phyloP scores from a whole-genome alignment of 1,140 invertebrate species.

The Platyura marginata region DNA sequence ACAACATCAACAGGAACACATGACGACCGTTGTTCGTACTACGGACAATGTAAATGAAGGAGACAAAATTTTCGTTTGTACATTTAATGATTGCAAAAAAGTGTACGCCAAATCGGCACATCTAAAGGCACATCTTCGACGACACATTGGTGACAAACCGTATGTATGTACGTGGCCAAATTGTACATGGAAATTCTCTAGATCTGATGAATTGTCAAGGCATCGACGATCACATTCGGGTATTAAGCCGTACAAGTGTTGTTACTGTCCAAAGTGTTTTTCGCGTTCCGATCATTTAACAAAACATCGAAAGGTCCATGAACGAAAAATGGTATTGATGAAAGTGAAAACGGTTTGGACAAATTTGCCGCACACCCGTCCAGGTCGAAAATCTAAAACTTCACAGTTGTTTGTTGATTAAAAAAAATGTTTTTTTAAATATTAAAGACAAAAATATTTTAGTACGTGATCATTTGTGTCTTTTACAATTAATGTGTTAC shows the following conservation, averaged over 20 bases:
- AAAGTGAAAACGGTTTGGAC: constrained; percentile 11
- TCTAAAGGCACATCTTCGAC: constrained; percentile 77
- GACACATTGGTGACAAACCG: constrained; percentile 90
- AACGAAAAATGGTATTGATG: constrained; percentile 29
- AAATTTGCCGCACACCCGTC: constrained; percentile 11
- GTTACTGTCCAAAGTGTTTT: constrained; percentile 68
- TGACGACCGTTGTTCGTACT: constrained; percentile 3
- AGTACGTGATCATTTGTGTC: too few relatives aligned
- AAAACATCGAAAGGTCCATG: constrained; percentile 76
- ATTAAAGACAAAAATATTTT: too few relatives aligned
- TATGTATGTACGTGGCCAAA: constrained; percentile 77
- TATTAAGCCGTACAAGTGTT: constrained; percentile 71
- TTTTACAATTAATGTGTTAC: too few relatives aligned
- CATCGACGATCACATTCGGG: constrained; percentile 41
- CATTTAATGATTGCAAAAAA: constrained; percentile 39
- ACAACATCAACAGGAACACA: constrained; percentile 4
- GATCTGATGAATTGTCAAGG: constrained; percentile 70
- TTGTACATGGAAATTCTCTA: constrained; percentile 86
- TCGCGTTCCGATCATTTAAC: constrained; percentile 77
- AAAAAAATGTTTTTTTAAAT: too few relatives aligned
- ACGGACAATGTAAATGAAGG: constrained; percentile 5
- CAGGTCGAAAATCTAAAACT: constrained; percentile 21
- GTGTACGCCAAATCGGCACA: constrained; percentile 87
- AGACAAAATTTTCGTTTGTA: constrained; percentile 34
- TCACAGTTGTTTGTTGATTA: too few relatives aligned